Conservation (phyloP, 1,140 invertebrate species). For the Maconellicoccus hirsutus region DNA sequence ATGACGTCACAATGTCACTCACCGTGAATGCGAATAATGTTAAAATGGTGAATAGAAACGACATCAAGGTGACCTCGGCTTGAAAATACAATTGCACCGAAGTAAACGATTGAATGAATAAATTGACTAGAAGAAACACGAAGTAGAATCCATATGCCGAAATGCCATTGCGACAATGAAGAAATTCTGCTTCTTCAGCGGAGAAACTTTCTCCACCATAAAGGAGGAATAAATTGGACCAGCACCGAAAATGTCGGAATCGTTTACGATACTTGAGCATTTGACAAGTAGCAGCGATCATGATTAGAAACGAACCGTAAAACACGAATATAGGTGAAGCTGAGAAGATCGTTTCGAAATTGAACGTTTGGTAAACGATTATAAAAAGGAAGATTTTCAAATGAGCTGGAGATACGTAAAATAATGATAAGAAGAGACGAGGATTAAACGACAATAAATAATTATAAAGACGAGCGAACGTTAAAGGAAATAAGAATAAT, state of each 20-base stretch:
- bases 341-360: conserved; percentile 33
- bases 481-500: conserved; percentile 40
- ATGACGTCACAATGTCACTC: conserved; percentile 19
- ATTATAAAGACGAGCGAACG: conserved; percentile 12
- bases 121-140: conserved; percentile 54
- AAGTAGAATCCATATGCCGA: conserved; percentile 70
- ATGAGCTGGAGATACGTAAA: conserved; percentile 26
- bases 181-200: conserved; percentile 62
- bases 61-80: conserved; percentile 65
- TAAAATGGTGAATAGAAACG: conserved; percentile 55
- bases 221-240: conserved; percentile 63
- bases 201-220: conserved; percentile 53
- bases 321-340: conserved; percentile 36
- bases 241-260: conserved; percentile 35
- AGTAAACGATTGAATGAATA: conserved; percentile 63
- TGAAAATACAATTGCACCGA: conserved; percentile 64
- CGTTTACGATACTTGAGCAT: conserved; percentile 33
- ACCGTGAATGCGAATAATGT: conserved; percentile 55
- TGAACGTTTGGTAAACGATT: conserved; percentile 35
- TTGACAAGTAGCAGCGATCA: conserved; percentile 37
- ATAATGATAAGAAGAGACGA: conserved; percentile 20
- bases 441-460: conserved; percentile 25
- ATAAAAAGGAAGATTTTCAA: conserved; percentile 32
- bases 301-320: conserved; percentile 34
- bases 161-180: conserved; percentile 68